Base-by-base conservation (phyloP, 30 jellyfish, hydroid and myxozoan species). In the Aurelia aurita complex sp. Pacific region DNA sequence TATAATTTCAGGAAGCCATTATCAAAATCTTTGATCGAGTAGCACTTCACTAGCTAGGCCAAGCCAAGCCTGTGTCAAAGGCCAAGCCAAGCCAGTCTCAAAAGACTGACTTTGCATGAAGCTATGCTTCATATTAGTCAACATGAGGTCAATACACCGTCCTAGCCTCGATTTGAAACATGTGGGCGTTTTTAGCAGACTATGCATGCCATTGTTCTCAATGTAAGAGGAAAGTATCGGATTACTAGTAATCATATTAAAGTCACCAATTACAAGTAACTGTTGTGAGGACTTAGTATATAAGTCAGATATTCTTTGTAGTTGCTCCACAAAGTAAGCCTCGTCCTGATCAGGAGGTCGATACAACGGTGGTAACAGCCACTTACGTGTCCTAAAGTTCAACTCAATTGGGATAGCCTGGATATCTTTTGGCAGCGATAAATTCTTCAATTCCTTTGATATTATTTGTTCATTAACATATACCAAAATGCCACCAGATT, bases 261-360 rank as follows among this genome's bases (percentile, higher is more conserved):
- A 23, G 29, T 23, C 29, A 74, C 85, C 73, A 7, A 74, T 46
- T 51, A 46, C 73, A 74, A 74, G 85, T 72, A 72, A 72, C 82
- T 72, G 68, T 72, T 72, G 68, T 38, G 82, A 35, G 82, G 82
- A 72, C 10, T 72, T 72, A 72, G 68, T 43, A 72, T 72, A 72
- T 18, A 72, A 72, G 82, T 72, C 66, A 33, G 85, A 74, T 72
- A 65, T 34, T 23, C 29, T 23, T 23, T 23, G 29, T 23, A 23
- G 29, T 23, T 23, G 29, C 29, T 23, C 29, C 29, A 72, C 34
- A 72, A 43, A 35, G 50, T 72, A 72, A 72, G 82, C 82, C 82
- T 72, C 82, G 82, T 40, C 38, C 82, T 72, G 82, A 72, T 72
- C 69, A 72, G 82, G 82, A 72, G 82, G 82, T 72, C 66, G 82